phyloP scores from a whole-genome alignment of 2,797 vertebrate genomes.

The Triplophysa bombifrons region DNA sequence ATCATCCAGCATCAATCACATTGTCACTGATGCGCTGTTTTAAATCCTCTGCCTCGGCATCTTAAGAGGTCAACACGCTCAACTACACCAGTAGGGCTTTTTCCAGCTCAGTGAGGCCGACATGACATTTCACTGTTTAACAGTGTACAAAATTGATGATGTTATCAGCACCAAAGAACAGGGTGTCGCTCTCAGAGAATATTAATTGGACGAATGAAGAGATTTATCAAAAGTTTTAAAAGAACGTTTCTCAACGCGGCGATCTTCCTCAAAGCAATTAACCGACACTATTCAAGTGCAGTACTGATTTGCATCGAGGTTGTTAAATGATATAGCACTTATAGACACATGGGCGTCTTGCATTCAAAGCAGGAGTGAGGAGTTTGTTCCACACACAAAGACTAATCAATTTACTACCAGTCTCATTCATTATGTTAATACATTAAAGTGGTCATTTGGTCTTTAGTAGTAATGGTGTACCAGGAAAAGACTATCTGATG shows the following conservation, averaged over 20 bases:
- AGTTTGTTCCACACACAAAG: slow-evolving; percentile 29
- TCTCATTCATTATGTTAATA: slow-evolving; percentile 44
- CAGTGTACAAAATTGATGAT: slow-evolving; percentile 44
- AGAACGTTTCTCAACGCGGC: not conserved
- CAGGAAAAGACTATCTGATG: slow-evolving; percentile 19
- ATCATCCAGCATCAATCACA: slow-evolving; percentile 72
- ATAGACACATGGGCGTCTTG: slow-evolving; percentile 23
- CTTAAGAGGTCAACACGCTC: slow-evolving; percentile 67
- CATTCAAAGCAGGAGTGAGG: slow-evolving; percentile 30
- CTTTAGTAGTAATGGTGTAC: slow-evolving; percentile 27
- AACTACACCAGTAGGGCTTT: slow-evolving; percentile 63
- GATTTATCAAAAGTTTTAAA: slow-evolving; percentile 40
- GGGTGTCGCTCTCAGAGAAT: slow-evolving; percentile 27
- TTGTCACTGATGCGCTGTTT: slow-evolving; percentile 48
- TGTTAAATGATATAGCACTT: slow-evolving; percentile 37
- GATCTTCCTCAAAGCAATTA: slow-evolving; percentile 42
- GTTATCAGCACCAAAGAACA: slow-evolving; percentile 29
- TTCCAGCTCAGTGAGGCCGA: slow-evolving; percentile 41
- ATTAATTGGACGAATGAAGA: slow-evolving; percentile 33
- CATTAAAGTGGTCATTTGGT: slow-evolving; percentile 41
- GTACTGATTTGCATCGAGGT: slow-evolving; percentile 31
- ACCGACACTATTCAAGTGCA: slow-evolving; percentile 32
- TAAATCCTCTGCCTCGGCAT: slow-evolving; percentile 68
- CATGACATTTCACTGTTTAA: slow-evolving; percentile 37
- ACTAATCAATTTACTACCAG: slow-evolving; percentile 39